Evolutionary conservation across 2,888 invertebrate species (phyloP), one percentile per base, ranked within the genome.

Genomic region (Clistopyga incitator): DNA sequence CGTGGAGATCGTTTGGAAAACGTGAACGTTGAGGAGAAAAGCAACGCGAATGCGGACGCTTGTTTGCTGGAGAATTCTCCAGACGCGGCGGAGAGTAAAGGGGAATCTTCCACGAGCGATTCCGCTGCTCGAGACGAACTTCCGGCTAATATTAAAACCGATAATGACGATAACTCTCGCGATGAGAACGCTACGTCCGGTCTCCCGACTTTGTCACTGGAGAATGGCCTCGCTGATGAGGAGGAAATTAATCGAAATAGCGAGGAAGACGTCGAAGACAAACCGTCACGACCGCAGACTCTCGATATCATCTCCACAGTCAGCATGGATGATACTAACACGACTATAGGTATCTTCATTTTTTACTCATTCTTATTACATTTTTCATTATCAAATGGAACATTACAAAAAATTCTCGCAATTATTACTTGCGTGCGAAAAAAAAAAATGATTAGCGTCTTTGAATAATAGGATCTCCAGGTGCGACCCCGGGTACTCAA

Each of bases 261-360:
- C 34, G 88, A 86, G 59, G 90, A 89, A 23, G 90, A 90, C 83
- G 78, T 71, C 10, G 84, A 81, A 6, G 91, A 91, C 10, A 89
- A 90, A 77, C 91, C 91, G 2, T 38, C 86, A 0, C 89, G 93
- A 59, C 93, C 93, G 6, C 92, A 92, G 86, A 92, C 92, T 34
- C 87, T 93, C 38, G 89, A 93, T 75, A 91, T 93, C 75, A 88
- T 90, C 78, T 88, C 90, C 6, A 82, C 91, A 10, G 88, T 91
- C 34, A 87, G 86, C 78, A 88, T 89, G 88, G 82, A 86, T 6
- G 89, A 89, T 52, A 85, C 85, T 67, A 85, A 85, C 67, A 78
- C 86, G 61, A 83, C 85, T 20, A 81, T 84, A 85, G 91, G 91
- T 90, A 87, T 20, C n/a, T n/a, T n/a, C n/a, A n/a, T n/a, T n/a